Evolutionary conservation across 2,113 vertebrate genomes (phyloP).

Genomic region (Polyodon spathula): DNA sequence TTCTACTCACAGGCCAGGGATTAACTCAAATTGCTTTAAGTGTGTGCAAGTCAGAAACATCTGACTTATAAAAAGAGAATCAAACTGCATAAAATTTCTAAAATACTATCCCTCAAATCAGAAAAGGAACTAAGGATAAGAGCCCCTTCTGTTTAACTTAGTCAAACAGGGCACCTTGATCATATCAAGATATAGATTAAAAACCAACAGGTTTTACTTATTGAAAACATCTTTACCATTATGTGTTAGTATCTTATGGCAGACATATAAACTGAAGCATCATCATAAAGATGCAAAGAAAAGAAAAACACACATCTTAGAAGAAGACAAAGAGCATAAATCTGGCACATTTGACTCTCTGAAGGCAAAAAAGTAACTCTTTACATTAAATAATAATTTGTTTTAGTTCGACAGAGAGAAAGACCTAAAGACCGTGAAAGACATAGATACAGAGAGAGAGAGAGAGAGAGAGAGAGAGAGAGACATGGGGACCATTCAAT

Average conservation of each 20-base stretch:
- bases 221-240: conserved; percentile 73
- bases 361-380: conserved; percentile 79
- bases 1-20: conserved; percentile 84
- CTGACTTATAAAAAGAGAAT: conserved; percentile 84
- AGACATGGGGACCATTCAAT: conserved; percentile 62
- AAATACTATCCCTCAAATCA: conserved; percentile 79
- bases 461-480: conserved; percentile 31
- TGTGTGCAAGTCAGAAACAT: conserved; percentile 89
- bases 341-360: conserved; percentile 70
- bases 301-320: conserved; percentile 51
- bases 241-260: conserved; percentile 78
- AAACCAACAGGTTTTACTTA: conserved; percentile 67
- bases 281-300: conserved; percentile 79
- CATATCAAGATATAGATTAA: conserved; percentile 80
- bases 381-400: conserved; percentile 77
- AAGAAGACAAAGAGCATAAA: conserved; percentile 71
- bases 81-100: conserved; percentile 82
- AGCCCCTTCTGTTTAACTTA: conserved; percentile 74
- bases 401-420: conserved; percentile 62
- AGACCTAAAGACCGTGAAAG: conserved; percentile 30
- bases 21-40: conserved; percentile 84
- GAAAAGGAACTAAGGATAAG: conserved; percentile 71
- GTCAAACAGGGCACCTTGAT: conserved; percentile 78
- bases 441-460: conserved; percentile 34
- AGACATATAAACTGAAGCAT: conserved; percentile 79